Evolutionary conservation across 1,140 invertebrate species (phyloP), one percentile per base, ranked within the genome.

Genomic region (Heliconius congener): DNA sequence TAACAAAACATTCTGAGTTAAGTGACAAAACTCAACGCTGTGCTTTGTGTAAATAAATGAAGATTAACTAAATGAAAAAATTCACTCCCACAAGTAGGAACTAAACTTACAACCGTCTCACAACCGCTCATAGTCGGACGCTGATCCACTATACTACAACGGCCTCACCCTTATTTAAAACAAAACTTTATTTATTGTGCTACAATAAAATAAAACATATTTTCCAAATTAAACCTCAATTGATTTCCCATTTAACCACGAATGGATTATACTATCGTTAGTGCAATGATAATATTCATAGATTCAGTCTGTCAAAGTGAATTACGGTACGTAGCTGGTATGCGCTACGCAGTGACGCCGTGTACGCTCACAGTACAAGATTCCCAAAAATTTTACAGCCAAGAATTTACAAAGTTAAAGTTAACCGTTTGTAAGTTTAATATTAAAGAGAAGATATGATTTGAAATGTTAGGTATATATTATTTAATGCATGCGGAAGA

Each of bases 301-400:
- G 60, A 66, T 30, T 66, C 60, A 66, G 60, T 66, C 60, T 66
- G 60, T 66, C 60, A 66, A 66, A 66, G 60, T 66, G 60, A 66
- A 66, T 66, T 66, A 66, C 27, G 60, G 60, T 66, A 66, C 60
- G 13, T 66, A 66, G 23, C 27, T 66, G 60, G 60, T 66, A 66
- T 66, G 23, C 60, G 60, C 60, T 66, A 66, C 60, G 23, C 60
- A 66, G 60, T 66, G 8, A 66, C 60, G 60, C 9, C 3, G 57
- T 60, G 60, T 30, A 30, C 60, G 60, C 60, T 66, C 60, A 18
- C 23, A 23, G 27, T 30, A 66, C 60, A 66, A 66, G 60, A 66
- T 66, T 66, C 27, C 60, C 60, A 66, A 66, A 66, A 66, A 66
- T 66, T 66, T 66, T 13, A 66, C 9, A 27, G 27, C 27, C 16